These are phyloP conservation scores for Kuschelorhynchus macadamiae DNA, from an alignment of 2,888 invertebrate genomes.

Conservation along the genomic window DNA sequence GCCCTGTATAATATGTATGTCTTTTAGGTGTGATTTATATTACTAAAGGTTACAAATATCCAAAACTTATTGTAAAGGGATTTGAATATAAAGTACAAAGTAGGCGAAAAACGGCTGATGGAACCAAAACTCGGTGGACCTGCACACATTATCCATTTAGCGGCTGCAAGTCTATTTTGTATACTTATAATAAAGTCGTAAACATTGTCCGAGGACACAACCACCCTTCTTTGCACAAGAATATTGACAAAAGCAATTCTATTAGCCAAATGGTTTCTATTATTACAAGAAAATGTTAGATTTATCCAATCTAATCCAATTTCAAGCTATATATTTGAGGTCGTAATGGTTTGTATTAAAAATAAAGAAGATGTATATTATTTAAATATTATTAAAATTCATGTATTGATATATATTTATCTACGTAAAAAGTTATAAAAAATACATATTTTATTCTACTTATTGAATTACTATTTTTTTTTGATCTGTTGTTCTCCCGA, in stretches of 20 bases:
- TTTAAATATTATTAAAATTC: not conserved
- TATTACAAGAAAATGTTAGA: not conserved
- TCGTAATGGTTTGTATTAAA: too few relatives aligned
- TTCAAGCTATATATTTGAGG: too few relatives aligned
- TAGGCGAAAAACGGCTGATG: conserved; percentile 10
- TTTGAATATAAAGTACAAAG: conserved; percentile 44
- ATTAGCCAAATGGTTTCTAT: conserved; percentile 16
- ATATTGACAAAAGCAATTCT: conserved; percentile 10
- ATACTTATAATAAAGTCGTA: conserved; percentile 48
- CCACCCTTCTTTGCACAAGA: conserved; percentile 18
- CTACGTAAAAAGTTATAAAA: not conserved
- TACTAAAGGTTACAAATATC: conserved; percentile 45
- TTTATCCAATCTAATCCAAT: too few relatives aligned
- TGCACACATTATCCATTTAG: conserved; percentile 44
- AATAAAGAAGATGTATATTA: too few relatives aligned
- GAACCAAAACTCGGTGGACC: conserved; percentile 47
- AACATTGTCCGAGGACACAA: conserved; percentile 42
- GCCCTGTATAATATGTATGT: too few relatives aligned
- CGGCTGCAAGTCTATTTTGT: conserved; percentile 46
- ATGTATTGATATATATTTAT: not conserved
- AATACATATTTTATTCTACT: too few relatives aligned
- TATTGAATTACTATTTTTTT: too few relatives aligned
- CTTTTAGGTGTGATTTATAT: conserved; percentile 48
- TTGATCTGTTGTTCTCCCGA: too few relatives aligned
- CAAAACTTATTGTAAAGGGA: conserved; percentile 46